Evolutionary conservation across 2,113 vertebrate species (phyloP), one percentile per base, ranked within the genome.

Genomic region (Hippocampus comes): DNA sequence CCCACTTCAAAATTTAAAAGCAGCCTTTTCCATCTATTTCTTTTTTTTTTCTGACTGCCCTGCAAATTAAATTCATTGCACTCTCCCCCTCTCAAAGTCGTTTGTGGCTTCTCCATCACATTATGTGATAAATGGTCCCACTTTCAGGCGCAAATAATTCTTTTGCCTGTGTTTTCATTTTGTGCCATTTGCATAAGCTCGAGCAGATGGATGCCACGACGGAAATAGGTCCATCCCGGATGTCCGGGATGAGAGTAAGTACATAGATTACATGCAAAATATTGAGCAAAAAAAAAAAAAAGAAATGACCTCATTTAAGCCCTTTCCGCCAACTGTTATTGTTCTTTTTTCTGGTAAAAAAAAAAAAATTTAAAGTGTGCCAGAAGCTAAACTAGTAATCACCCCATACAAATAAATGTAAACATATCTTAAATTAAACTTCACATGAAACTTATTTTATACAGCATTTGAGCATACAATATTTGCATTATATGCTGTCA

Each of bases 41-140:
- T 72, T 25, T 72, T 74, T 66, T 25, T 72, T 67, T 78, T 78
- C 75, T 68, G 78, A 75, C 79, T 76, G 77, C 65, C 66, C 75
- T 69, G 73, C 81, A 79, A 88, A 90, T 89, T 59, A 73, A 86
- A 87, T 83, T 81, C 81, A 76, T 82, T 82, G 73, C 73, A 80
- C 86, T 87, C 80, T 79, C 73, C 78, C 86, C 78, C 82, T 83
- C 84, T 56, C 71, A 67, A 70, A 80, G 74, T 83, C 70, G 80
- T 84, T 78, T 73, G 72, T 73, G 89, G 77, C 72, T 74, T 76
- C 82, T 83, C 78, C 77, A 85, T 85, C 80, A 81, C 27, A 34
- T 73, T 83, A 76, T 56, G 70, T 86, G 83, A 89, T 82, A 82
- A 86, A 89, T 89, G 70, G 48, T 75, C 65, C 63, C 27, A 8